Evolutionary conservation across 2,113 vertebrate genomes (phyloP), one percentile per base, ranked within the genome.

Genomic region (Barnardius zonarius): DNA sequence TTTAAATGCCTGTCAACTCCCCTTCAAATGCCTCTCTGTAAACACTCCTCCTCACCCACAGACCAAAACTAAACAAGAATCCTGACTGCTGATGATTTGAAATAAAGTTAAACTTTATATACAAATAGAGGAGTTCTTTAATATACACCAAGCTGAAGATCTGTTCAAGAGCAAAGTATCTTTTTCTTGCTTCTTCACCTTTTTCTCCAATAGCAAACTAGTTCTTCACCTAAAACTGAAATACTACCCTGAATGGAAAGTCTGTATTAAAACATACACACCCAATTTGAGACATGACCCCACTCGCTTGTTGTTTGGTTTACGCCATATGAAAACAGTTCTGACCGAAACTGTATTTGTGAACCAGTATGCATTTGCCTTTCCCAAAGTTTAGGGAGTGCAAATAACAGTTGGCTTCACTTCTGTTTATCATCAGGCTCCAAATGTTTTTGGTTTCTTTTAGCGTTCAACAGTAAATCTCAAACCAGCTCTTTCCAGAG

Each of bases 351-450:
- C 49, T 57, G 31, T 59, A 39, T 55, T 87, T 75, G n/a, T 5
- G 33, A 88, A 52, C 64, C 39, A 43, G 0, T 3, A 33, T 0
- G 0, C 27, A 31, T 66, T 89, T 67, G 17, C 23, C 28, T 68
- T 92, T 93, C 70, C 25, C 43, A 13, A 33, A 75, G 30, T 76
- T 93, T 76, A 0, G 0, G 37, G 66, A 92, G 73, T 7, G 3
- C 74, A 77, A 95, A 82, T 25, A 88, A 70, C 2, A 85, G 59
- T 24, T 83, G 30, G 83, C 70, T 92, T 94, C 67, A 57, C 25
- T 95, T 88, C 86, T n/a, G 0, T 39, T 87, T 83, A 77, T 13
- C 57, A 77, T 46, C 39, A 51, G 17, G 9, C 28, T 88, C 25
- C 74, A 87, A 75, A n/a, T 0, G 2, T 25, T 78, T 91, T 64